Evolutionary conservation across 2,113 vertebrate species (phyloP).

Genomic region (Tragelaphus strepsiceros): DNA sequence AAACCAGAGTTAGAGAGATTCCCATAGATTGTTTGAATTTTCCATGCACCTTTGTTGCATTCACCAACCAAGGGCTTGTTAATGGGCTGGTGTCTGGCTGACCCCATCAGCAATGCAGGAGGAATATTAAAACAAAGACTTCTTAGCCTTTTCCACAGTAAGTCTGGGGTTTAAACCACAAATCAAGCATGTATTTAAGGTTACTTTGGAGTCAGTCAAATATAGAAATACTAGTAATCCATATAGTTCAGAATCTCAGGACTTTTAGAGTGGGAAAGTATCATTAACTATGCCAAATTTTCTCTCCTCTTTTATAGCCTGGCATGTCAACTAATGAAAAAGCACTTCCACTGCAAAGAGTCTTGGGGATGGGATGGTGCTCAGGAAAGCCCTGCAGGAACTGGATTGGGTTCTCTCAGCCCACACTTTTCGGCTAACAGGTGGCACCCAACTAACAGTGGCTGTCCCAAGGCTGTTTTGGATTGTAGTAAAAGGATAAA

Average conservation of each 20-base stretch:
- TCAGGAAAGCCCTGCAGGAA: background rate
- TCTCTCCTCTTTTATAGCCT: background rate
- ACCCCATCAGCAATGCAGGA: background rate
- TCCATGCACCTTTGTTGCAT: background rate
- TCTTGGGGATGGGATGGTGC: background rate
- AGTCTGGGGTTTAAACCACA: background rate
- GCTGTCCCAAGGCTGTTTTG: background rate
- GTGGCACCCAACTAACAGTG: background rate
- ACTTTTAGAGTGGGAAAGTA: background rate
- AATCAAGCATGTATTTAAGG: background rate
- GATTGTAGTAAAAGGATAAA: background rate
- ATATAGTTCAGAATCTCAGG: background rate
- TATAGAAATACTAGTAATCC: background rate
- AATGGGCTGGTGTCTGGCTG: background rate
- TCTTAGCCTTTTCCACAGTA: background rate
- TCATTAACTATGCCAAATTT: background rate
- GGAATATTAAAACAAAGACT: background rate
- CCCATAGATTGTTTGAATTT: background rate
- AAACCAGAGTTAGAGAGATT: background rate
- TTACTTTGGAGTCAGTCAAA: background rate
- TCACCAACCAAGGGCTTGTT: background rate
- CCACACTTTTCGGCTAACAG: background rate
- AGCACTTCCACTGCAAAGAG: background rate
- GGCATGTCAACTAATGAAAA: background rate
- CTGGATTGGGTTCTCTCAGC: background rate